phyloP scores from a whole-genome alignment of 2,888 invertebrate species.

The Orthosia cruda region DNA sequence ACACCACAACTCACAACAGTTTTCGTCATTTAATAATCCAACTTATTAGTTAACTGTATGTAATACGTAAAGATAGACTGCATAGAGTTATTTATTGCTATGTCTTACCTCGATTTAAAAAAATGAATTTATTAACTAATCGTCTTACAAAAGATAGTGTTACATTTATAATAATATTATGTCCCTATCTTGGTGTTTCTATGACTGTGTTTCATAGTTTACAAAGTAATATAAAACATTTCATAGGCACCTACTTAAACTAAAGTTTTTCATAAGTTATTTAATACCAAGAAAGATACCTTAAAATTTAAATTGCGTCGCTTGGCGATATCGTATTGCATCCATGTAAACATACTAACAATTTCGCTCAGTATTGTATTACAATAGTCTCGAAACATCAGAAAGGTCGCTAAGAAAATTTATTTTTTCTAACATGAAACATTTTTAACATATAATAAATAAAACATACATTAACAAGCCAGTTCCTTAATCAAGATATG shows the following conservation, averaged over 20 bases:
- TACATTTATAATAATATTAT: constrained; percentile 73
- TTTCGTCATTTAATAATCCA: constrained; percentile 49
- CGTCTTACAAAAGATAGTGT: constrained; percentile 85
- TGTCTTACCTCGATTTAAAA: constrained; percentile 66
- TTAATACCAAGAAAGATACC: too few relatives aligned
- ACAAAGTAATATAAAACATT: background rate
- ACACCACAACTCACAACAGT: constrained; percentile 48
- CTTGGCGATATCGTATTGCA: too few relatives aligned
- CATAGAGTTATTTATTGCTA: constrained; percentile 75
- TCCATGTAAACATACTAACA: too few relatives aligned
- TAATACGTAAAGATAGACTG: constrained; percentile 65
- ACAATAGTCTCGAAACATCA: too few relatives aligned
- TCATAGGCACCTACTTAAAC: background rate
- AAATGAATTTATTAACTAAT: constrained; percentile 64
- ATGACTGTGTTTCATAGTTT: constrained; percentile 71
- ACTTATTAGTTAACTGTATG: constrained; percentile 63
- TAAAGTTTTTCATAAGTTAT: background rate
- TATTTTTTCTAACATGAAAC: too few relatives aligned
- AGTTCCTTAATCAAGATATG: background rate
- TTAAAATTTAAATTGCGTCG: too few relatives aligned
- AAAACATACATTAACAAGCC: background rate
- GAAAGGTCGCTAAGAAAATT: background rate
- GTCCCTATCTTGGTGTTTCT: constrained; percentile 80
- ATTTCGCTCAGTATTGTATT: too few relatives aligned
- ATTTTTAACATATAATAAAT: background rate